Evolutionary conservation across 2,797 vertebrate genomes (phyloP).

Genomic region (Takifugu rubripes): DNA sequence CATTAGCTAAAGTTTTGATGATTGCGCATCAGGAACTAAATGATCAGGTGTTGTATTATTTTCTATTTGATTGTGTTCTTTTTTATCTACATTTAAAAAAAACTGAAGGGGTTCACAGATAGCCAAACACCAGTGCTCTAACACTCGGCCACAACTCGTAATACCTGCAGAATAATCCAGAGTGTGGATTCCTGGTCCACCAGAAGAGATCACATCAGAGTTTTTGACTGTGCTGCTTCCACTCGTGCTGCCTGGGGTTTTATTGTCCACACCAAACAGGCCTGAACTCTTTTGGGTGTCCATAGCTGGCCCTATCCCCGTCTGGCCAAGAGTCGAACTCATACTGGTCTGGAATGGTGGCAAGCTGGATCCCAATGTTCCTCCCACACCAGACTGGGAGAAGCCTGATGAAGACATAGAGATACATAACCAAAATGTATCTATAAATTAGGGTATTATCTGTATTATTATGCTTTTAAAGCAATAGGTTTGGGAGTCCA

Average conservation of each 20-base stretch:
- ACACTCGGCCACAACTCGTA: not conserved
- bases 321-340: constrained; percentile 53
- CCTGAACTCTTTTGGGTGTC: constrained; percentile 68
- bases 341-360: constrained; percentile 70
- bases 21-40: too few relatives aligned
- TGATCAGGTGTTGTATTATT: too few relatives aligned
- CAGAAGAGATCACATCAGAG: constrained; percentile 47
- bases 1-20: too few relatives aligned
- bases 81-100: too few relatives aligned
- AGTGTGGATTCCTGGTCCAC: constrained; percentile 49
- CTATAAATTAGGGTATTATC: too few relatives aligned
- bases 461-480: too few relatives aligned
- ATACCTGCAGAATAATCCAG: constrained; percentile 68
- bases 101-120: too few relatives aligned
- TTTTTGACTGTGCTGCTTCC: constrained; percentile 57
- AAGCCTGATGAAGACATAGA: constrained; percentile 60
- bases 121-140: too few relatives aligned
- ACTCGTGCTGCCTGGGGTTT: constrained; percentile 51
- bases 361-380: constrained; percentile 55
- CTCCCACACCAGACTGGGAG: constrained; percentile 67
- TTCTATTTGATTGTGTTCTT: too few relatives aligned
- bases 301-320: constrained; percentile 41
- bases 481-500: too few relatives aligned
- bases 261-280: constrained; percentile 62
- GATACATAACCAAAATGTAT: constrained; percentile 6